Percentiles rank a stretch among this genome's conserved stretches.
These are phyloP conservation scores for Phyllotis vaccarum DNA, from an alignment of 2,797 vertebrate species.

Conservation along the genomic window DNA sequence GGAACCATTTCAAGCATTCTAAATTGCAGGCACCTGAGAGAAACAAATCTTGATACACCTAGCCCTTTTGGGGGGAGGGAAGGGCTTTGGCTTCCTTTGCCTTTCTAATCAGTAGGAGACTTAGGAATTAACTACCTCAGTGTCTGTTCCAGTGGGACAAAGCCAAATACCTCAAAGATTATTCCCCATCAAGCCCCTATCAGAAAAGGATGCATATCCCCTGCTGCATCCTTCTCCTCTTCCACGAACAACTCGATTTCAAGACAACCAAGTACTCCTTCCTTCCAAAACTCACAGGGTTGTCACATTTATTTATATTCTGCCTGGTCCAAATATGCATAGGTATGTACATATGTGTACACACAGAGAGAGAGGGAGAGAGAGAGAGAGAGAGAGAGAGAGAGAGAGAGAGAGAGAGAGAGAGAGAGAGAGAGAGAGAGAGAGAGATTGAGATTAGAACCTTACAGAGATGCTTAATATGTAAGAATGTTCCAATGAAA, in stretches of 20 bases:
- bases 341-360: neutral
- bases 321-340: neutral
- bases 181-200: neutral
- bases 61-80: neutral
- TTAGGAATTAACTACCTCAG: neutral
- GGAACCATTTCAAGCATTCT: neutral
- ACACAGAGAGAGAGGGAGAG: no score
- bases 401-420: no score
- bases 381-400: no score
- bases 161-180: neutral
- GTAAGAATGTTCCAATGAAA: conserved; percentile 11
- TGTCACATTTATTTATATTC: neutral
- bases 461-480: neutral
- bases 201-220: no score
- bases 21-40: neutral
- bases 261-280: neutral
- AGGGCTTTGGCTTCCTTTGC: neutral
- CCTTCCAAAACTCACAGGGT: neutral
- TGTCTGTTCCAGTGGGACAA: neutral
- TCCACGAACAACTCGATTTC: neutral
- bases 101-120: neutral
- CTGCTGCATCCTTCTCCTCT: neutral
- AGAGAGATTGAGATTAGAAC: no score
- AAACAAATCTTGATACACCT: neutral
- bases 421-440: no score